These are phyloP conservation scores for Rhynchomys soricoides DNA, from an alignment of 2,113 vertebrate genomes.

Conservation along the genomic window DNA sequence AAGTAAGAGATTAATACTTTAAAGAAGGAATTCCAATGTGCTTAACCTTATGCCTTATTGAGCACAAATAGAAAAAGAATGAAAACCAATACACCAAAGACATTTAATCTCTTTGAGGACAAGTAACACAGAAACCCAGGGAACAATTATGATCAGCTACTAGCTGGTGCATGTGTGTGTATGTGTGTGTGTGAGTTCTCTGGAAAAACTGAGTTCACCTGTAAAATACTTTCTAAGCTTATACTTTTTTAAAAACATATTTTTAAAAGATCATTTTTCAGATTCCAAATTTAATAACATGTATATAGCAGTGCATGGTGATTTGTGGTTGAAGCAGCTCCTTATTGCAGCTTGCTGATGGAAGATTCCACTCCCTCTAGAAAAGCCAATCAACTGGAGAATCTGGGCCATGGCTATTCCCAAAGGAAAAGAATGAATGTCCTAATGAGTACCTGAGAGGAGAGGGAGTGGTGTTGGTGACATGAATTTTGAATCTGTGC, in stretches of 20 bases:
- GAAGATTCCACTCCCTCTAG: conserved; percentile 51
- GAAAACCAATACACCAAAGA: background rate
- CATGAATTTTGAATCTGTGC: background rate
- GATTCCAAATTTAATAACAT: conserved; percentile 42
- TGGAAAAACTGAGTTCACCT: background rate
- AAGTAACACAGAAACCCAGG: background rate
- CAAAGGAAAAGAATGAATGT: conserved; percentile 42
- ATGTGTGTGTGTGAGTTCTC: background rate
- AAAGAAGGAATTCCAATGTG: background rate
- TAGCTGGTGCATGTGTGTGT: background rate
- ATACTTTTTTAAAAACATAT: background rate
- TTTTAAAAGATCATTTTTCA: background rate
- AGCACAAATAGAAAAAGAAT: conserved; percentile 25
- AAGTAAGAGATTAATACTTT: conserved; percentile 40
- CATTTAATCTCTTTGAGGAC: conserved; percentile 39
- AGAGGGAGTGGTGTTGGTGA: background rate
- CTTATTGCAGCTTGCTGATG: conserved; percentile 51
- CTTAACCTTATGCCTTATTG: conserved; percentile 29
- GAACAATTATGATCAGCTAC: background rate
- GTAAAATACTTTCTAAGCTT: conserved; percentile 38
- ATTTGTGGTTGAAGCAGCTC: conserved; percentile 32
- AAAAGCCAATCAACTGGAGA: conserved; percentile 52
- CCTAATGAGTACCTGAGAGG: background rate
- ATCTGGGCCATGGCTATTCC: conserved; percentile 45
- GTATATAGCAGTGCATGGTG: background rate